These are phyloP conservation scores for Drosophila obscura DNA, from an alignment of 1,140 invertebrate species.

Conservation along the genomic window DNA sequence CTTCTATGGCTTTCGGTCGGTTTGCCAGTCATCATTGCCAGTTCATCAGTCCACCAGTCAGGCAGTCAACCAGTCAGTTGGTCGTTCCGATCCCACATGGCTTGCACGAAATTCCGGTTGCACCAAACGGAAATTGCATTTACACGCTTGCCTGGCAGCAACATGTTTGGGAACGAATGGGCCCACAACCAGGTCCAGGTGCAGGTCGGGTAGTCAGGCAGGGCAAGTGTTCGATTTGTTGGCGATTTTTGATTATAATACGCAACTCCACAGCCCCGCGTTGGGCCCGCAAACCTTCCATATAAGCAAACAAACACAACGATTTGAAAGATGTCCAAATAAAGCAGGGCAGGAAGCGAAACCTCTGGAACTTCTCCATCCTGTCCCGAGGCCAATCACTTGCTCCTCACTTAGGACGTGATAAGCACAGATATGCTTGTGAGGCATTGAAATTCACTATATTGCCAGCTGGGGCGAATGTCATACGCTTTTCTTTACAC, in stretches of 20 bases:
- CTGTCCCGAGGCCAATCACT: slow-evolving; percentile 61
- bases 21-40: slow-evolving; percentile 20
- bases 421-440: slow-evolving; percentile 18
- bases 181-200: not conserved
- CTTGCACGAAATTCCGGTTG: slow-evolving; percentile 67
- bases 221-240: slow-evolving; percentile 13
- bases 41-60: slow-evolving; percentile 27
- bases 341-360: not conserved
- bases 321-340: slow-evolving; percentile 16
- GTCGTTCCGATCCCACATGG: slow-evolving; percentile 8
- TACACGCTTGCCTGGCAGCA: slow-evolving; percentile 58
- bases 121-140: slow-evolving; percentile 77
- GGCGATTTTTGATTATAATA: slow-evolving; percentile 45
- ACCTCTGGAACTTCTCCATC: slow-evolving; percentile 15
- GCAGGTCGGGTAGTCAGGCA: not conserved
- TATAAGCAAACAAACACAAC: slow-evolving; percentile 19
- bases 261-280: slow-evolving; percentile 16
- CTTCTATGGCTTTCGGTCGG: slow-evolving; percentile 12
- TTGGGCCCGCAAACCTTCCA: slow-evolving; percentile 6
- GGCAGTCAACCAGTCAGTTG: slow-evolving; percentile 33
- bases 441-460: slow-evolving; percentile 23
- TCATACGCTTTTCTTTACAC: not conserved
- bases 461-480: not conserved
- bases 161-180: slow-evolving; percentile 12
- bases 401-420: slow-evolving; percentile 32